Base-by-base conservation (phyloP, 2,797 vertebrate species). In the Squalus acanthias region DNA sequence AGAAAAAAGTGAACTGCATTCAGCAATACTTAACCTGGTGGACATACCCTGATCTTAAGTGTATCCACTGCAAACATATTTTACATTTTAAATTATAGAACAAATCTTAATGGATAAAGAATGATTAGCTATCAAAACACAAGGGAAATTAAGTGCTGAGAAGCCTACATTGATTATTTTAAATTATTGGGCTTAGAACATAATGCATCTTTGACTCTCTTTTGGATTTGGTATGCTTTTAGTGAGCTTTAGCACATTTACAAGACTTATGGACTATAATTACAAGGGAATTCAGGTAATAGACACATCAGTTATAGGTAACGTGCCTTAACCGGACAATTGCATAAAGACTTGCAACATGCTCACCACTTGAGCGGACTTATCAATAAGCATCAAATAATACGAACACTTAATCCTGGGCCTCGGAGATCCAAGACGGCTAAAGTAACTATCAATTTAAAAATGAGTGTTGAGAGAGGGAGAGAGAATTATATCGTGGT, bases 231-330 rank as follows among this genome's bases (percentile, higher is more conserved):
- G 98, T 99, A 99, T 99, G 99, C 99, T 99, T 99, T 99, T 99
- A 99, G 99, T 98, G 98, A 99, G 99, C 99, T 99, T 99, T 99
- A 99, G 99, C 99, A 99, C 99, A 99, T 99, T 99, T 99, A 99
- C 99, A 99, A 99, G 99, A 99, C 99, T 99, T 99, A 99, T 99
- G 99, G 99, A 99, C 99, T 99, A 99, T 99, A 99, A 99, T 99
- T 99, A 99, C 99, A 99, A 99, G 98, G 99, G 99, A 99, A 99
- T 99, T 99, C 99, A 99, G 98, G 99, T 99, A 99, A 99, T 99
- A 99, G 99, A 99, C 99, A 99, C 99, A 99, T 99, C 99, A 99
- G 99, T 99, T 99, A 99, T 99, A 98, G 99, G 99, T 98, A 99
- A 98, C 98, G 99, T 98, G 98, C 99, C 99, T 98, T 98, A 99